Evolutionary conservation across 2,888 invertebrate species (phyloP).

Genomic region (Sphaerophoria taeniata): DNA sequence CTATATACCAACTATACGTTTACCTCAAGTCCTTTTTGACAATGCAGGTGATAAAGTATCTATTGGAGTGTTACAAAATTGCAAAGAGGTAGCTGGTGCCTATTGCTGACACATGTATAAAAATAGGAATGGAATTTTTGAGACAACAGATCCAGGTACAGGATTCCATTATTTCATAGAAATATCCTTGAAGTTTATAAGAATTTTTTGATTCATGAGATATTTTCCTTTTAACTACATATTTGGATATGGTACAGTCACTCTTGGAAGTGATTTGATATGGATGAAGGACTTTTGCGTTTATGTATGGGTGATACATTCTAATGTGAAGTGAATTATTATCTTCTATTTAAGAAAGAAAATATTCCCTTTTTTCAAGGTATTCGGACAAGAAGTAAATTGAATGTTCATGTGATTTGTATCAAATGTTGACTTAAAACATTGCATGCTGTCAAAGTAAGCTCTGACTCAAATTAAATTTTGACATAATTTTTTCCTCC

Average conservation of each 20-base stretch:
- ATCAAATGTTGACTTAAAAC: no score
- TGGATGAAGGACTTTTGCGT: background rate
- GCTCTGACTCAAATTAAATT: no score
- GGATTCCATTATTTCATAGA: slow-evolving; percentile 38
- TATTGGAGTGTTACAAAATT: slow-evolving; percentile 20
- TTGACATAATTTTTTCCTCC: no score
- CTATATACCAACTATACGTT: background rate
- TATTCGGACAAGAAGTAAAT: no score
- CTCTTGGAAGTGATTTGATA: background rate
- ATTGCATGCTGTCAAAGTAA: no score
- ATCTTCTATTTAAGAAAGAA: background rate
- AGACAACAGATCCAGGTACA: slow-evolving; percentile 28
- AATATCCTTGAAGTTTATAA: slow-evolving; percentile 1
- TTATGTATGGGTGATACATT: background rate
- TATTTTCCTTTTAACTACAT: background rate
- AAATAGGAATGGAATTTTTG: slow-evolving; percentile 38
- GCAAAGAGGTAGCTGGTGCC: background rate
- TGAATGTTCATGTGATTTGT: no score
- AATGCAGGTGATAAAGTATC: slow-evolving; percentile 23
- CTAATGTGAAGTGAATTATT: background rate
- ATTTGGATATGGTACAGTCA: background rate
- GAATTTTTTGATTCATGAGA: slow-evolving; percentile 54
- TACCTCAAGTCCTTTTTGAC: background rate
- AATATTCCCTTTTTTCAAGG: no score
- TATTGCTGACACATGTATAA: background rate